These are phyloP conservation scores for Suncus etruscus DNA, from an alignment of 2,113 vertebrate species.

Conservation along the genomic window DNA sequence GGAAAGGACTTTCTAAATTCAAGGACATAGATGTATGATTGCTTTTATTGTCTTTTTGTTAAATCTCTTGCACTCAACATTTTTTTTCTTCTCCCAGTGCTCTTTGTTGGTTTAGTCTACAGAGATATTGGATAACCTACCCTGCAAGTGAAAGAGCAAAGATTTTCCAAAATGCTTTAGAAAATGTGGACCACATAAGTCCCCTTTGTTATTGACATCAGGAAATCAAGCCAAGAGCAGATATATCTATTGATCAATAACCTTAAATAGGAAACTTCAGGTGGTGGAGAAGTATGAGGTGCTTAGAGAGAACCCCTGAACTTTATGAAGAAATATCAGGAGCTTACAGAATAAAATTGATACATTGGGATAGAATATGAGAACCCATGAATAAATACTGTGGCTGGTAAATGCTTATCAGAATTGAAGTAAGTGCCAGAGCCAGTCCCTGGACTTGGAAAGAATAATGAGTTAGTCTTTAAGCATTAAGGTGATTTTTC, in stretches of 20 bases:
- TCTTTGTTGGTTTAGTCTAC: constrained; percentile 63
- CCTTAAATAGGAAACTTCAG: constrained; percentile 62
- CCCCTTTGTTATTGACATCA: constrained; percentile 71
- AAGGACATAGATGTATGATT: constrained; percentile 28
- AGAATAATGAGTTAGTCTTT: constrained; percentile 21
- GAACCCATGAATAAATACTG: constrained; percentile 1
- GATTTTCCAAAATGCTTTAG: constrained; percentile 77
- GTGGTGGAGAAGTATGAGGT: constrained; percentile 60
- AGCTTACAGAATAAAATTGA: constrained; percentile 71
- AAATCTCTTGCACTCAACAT: constrained; percentile 57
- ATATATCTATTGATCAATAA: constrained; percentile 42
- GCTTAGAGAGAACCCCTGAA: constrained; percentile 56
- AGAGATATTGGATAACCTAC: constrained; percentile 63
- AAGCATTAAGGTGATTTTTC: constrained; percentile 32
- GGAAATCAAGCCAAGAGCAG: constrained; percentile 72
- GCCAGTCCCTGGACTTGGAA: constrained; percentile 12
- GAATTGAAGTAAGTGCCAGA: constrained; percentile 20
- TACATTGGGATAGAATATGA: constrained; percentile 33
- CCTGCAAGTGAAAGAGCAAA: constrained; percentile 60
- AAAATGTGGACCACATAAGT: constrained; percentile 62
- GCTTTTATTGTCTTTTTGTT: constrained; percentile 57
- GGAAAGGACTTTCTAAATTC: constrained; percentile 54
- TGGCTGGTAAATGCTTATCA: not conserved
- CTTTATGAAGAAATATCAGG: constrained; percentile 67
- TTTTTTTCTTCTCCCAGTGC: constrained; percentile 71